A percentile compares a stretch with the other conserved stretches of the same genome.
phyloP scores from a whole-genome alignment of 2,797 vertebrate genomes.

The Poeciliopsis turneri region DNA sequence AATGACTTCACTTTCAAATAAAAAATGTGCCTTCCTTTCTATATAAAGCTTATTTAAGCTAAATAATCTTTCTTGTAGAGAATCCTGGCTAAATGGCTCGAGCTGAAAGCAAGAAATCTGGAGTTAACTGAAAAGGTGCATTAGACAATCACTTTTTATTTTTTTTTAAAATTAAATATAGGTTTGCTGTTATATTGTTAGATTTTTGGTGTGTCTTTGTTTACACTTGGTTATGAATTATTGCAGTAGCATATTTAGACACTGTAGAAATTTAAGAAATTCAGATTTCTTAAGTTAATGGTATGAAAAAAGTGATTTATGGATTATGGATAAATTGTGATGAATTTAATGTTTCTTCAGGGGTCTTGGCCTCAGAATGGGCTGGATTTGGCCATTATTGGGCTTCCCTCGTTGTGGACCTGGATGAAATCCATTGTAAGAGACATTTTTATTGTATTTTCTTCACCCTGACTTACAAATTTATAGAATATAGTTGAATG shows the following conservation, averaged over 20 bases:
- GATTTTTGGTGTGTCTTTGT: background rate
- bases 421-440: constrained; percentile 86
- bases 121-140: constrained; percentile 95
- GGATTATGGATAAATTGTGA: background rate
- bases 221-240: background rate
- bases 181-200: background rate
- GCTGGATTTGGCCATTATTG: constrained; percentile 88
- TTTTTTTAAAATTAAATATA: background rate
- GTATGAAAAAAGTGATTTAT: background rate
- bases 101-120: constrained; percentile 89
- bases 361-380: constrained; percentile 94
- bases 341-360: constrained; percentile 65
- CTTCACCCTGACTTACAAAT: background rate
- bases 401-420: constrained; percentile 81
- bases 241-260: background rate
- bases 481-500: background rate
- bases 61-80: constrained; percentile 73
- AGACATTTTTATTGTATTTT: constrained; percentile 4
- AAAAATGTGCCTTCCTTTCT: background rate
- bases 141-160: background rate
- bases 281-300: background rate
- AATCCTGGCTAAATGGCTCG: constrained; percentile 91
- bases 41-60: background rate
- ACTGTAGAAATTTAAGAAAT: background rate
- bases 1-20: background rate